Evolutionary conservation across 2,888 invertebrate species (phyloP).

Genomic region (Melipona beecheii): DNA sequence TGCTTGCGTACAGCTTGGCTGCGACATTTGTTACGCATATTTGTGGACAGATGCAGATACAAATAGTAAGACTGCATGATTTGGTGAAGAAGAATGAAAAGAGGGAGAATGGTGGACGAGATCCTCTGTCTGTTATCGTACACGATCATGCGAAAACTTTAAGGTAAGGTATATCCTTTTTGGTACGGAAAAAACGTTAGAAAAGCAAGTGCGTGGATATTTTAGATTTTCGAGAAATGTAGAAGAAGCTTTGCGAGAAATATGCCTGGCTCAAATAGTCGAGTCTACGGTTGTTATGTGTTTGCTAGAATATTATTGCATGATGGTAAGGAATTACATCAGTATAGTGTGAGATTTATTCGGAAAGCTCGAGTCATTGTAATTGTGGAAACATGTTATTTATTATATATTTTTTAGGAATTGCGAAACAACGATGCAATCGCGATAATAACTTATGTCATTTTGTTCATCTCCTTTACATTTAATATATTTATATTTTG

Average conservation of each 20-base stretch:
- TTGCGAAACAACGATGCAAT: constrained; percentile 24
- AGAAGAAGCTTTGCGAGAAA: constrained; percentile 7
- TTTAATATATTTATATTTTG: constrained; percentile 68
- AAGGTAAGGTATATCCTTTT: background rate
- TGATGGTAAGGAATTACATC: constrained; percentile 69
- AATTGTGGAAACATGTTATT: background rate
- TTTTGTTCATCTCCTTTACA: constrained; percentile 54
- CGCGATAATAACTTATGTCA: constrained; percentile 48
- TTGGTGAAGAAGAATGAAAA: background rate
- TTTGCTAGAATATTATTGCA: constrained; percentile 76
- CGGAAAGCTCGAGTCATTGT: background rate
- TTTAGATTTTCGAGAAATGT: constrained; percentile 24
- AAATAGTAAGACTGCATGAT: constrained; percentile 33
- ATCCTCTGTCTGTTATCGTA: constrained; percentile 53
- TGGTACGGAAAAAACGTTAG: background rate
- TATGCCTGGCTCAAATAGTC: constrained; percentile 75
- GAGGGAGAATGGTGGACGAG: background rate
- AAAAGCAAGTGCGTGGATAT: background rate
- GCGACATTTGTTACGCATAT: constrained; percentile 68
- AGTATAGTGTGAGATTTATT: too few relatives aligned
- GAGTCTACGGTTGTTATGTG: constrained; percentile 78
- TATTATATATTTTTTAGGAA: constrained; percentile 11
- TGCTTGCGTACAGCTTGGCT: constrained; percentile 61
- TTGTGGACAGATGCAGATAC: constrained; percentile 67
- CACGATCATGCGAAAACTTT: constrained; percentile 56